These are phyloP conservation scores for Drosophila lacteicornis DNA, from an alignment of 1,140 invertebrate genomes.

Conservation along the genomic window DNA sequence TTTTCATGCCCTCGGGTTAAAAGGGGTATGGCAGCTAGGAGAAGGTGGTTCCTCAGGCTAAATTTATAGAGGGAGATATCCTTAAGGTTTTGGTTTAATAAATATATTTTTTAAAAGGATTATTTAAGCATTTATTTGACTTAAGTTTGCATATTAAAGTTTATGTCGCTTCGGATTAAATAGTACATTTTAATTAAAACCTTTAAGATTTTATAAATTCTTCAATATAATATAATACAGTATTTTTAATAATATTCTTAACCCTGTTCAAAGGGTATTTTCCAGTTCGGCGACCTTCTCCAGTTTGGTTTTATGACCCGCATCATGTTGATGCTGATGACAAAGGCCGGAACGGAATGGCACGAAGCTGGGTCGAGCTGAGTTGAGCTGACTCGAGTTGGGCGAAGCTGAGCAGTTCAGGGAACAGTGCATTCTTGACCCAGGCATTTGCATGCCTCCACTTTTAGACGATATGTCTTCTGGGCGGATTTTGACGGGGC, in stretches of 20 bases:
- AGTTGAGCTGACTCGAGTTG: neutral
- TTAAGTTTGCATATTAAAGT: too few relatives aligned
- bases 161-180: too few relatives aligned
- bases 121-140: neutral
- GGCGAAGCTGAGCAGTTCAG: conserved; percentile 18
- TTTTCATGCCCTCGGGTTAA: neutral
- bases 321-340: conserved; percentile 78
- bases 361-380: neutral
- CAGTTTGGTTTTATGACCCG: conserved; percentile 62
- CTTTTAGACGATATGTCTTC: conserved; percentile 31
- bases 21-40: conserved; percentile 5
- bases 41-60: too few relatives aligned
- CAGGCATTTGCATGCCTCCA: conserved; percentile 25
- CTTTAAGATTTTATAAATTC: too few relatives aligned
- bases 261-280: conserved; percentile 39
- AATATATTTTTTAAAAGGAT: neutral
- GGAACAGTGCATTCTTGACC: conserved; percentile 47
- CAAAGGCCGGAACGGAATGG: conserved; percentile 30
- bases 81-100: neutral
- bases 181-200: too few relatives aligned
- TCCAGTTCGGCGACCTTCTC: neutral
- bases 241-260: too few relatives aligned
- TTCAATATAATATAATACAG: too few relatives aligned
- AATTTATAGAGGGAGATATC: too few relatives aligned
- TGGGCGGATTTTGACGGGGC: conserved; percentile 32